Evolutionary conservation across 2,113 vertebrate species (phyloP), one percentile per base, ranked within the genome.

Genomic region (Perca fluviatilis): DNA sequence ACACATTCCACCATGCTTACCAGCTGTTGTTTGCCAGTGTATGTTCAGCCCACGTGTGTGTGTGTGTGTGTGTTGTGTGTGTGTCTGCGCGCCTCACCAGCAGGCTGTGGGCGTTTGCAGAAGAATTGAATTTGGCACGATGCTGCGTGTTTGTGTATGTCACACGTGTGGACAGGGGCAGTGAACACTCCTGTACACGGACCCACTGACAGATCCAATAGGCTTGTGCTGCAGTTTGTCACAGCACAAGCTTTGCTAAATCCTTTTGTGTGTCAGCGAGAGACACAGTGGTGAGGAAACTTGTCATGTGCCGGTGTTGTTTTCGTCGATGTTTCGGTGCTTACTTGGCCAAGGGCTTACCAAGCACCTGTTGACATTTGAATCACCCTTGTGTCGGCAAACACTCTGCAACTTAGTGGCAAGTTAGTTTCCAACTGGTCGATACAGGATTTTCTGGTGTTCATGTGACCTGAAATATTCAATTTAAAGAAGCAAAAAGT

Each of bases 151-250:
- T 74, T 62, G 74, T 25, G 36, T 16, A 1, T 57, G 63, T 68
- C 51, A 50, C 56, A 47, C 25, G 40, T 51, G 54, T 2, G 51
- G 56, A 80, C 81, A 47, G 72, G 72, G 46, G 30, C 46, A 14
- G 30, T 3, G 40, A 57, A 64, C 50, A 15, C 81, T 27, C 27
- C 4, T 36, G 51, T 58, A 64, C 27, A 40, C 57, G 49, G 33
- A 61, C 66, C 21, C 3, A 19, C 18, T 51, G 27, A 72, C 75
- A 8, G 73, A 80, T 80, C 27, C 56, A 58, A 36, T 23, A 49
- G 77, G 74, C 77, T 83, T 74, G 78, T 61, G 77, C 63, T 69
- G 72, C 67, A 74, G 40, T 92, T 86, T 85, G 81, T 76, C 67
- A 68, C 46, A 69, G 27, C 23, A 4, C 25, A 54, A 73, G 78